Conservation (phyloP, 92 coral and sea anemone species). For the Palythoa heliodiscus region DNA sequence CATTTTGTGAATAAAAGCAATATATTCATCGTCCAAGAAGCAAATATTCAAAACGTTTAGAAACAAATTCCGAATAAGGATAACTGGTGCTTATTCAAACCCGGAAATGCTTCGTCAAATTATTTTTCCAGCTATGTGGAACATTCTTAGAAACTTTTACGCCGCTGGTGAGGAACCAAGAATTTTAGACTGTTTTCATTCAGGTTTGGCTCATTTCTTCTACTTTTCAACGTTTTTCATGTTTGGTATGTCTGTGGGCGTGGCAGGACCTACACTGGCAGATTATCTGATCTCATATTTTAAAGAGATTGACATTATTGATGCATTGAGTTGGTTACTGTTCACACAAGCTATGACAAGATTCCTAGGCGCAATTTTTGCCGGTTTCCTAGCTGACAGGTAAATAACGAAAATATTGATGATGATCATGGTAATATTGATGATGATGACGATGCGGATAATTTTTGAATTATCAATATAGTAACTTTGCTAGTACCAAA, state of each 20-base stretch:
- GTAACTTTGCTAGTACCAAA: no score
- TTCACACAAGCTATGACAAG: conserved; percentile 82
- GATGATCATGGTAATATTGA: background rate
- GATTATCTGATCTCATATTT: conserved; percentile 77
- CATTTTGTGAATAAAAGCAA: background rate
- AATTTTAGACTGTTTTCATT: background rate
- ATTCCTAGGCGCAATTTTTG: conserved; percentile 83
- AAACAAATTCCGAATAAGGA: background rate
- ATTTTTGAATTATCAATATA: background rate
- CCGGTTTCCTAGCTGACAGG: conserved; percentile 89
- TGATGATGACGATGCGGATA: background rate
- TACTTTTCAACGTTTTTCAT: conserved; percentile 79
- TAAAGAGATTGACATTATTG: conserved; percentile 66
- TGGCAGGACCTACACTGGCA: conserved; percentile 89
- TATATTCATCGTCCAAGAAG: background rate
- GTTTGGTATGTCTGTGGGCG: conserved; percentile 94
- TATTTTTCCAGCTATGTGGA: conserved; percentile 60
- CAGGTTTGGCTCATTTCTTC: conserved; percentile 57
- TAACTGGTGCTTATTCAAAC: background rate
- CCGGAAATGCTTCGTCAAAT: conserved; percentile 69
- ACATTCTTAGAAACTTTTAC: conserved; percentile 52
- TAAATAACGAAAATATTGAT: conserved; percentile 25
- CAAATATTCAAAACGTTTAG: background rate
- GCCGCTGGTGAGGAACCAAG: conserved; percentile 18
- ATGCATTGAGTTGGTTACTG: conserved; percentile 81